A percentile compares a stretch with the other conserved stretches of the same genome.
Evolutionary conservation across 2,113 vertebrate species (phyloP).

Genomic region (Nannobrachium achirus): DNA sequence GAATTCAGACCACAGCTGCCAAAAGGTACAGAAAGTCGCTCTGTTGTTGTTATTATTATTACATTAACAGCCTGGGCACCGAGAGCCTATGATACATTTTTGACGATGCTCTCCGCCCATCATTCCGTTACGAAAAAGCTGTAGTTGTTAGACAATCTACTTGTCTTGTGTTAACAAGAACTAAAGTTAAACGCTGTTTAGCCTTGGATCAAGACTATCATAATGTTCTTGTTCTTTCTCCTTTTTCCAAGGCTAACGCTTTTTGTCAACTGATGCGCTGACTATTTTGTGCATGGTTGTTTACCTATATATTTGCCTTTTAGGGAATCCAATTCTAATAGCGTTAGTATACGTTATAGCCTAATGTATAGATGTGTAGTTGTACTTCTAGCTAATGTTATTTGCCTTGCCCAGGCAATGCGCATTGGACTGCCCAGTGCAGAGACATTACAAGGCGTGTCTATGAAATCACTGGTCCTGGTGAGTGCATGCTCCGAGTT

Average conservation of each 20-base stretch:
- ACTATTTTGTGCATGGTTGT: background rate
- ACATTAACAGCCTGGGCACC: too few species aligned
- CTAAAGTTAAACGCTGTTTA: slow-evolving; percentile 21
- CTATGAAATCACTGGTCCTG: slow-evolving; percentile 61
- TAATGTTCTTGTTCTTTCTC: too few species aligned
- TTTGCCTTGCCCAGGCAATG: slow-evolving; percentile 58
- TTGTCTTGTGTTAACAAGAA: too few species aligned
- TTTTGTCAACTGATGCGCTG: background rate
- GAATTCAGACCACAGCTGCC: too few species aligned
- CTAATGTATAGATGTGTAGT: too few species aligned
- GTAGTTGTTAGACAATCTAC: too few species aligned
- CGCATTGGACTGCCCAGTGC: slow-evolving; percentile 50
- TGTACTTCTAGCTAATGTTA: background rate
- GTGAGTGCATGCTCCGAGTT: slow-evolving; percentile 68
- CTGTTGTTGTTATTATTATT: too few species aligned
- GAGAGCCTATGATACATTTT: too few species aligned
- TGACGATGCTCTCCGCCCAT: too few species aligned
- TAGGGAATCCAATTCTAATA: too few species aligned
- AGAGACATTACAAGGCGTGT: slow-evolving; percentile 57
- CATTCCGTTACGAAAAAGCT: too few species aligned
- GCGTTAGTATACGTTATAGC: too few species aligned
- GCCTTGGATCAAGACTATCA: background rate
- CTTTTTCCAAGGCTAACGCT: background rate
- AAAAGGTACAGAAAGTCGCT: background rate
- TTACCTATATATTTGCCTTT: background rate